Evolutionary conservation across 2,113 vertebrate genomes (phyloP), one percentile per base, ranked within the genome.

Genomic region (Lepidiolamprologus cunningtoni): DNA sequence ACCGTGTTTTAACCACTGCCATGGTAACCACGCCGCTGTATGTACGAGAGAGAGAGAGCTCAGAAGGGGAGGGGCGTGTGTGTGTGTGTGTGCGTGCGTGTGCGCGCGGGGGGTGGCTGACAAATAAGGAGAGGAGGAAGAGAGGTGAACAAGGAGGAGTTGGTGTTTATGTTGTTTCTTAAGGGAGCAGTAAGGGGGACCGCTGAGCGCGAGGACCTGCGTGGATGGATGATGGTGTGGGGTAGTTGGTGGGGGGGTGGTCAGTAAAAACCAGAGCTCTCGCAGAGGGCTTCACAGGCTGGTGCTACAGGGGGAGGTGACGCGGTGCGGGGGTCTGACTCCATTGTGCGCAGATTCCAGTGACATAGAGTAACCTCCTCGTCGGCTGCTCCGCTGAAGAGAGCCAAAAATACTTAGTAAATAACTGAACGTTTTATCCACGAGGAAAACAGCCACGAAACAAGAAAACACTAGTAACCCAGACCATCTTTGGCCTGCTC

Each of bases 281-380:
- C 40, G n/a, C 73, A 82, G 84, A 81, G 87, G 40, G 88, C 87
- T 89, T 92, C 87, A 87, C 87, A 89, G 66, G 87, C 81, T 83
- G 85, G 82, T 86, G 91, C 86, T 87, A 31, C 73, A 89, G 85
- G 40, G 33, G 35, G 19, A 6, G 57, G 57, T 31, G 57, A 9
- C 26, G 12, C 5, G 87, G 55, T 31, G 53, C 53, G 76, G 84
- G 86, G 83, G 52, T 73, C 35, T 45, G 57, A 78, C 63, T 91
- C 93, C 80, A 94, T 94, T 94, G 92, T 94, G 86, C 90, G 19
- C 87, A 88, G 92, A 94, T 95, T 94, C 92, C 92, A 94, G 80
- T 92, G 93, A 95, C 94, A 94, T 93, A 61, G 87, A 94, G 94
- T 95, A 94, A 94, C 95, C 93, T 87, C 95, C 93, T 86, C 40